Base-by-base conservation (phyloP, 1,140 invertebrate genomes). In the Halyomorpha halys region DNA sequence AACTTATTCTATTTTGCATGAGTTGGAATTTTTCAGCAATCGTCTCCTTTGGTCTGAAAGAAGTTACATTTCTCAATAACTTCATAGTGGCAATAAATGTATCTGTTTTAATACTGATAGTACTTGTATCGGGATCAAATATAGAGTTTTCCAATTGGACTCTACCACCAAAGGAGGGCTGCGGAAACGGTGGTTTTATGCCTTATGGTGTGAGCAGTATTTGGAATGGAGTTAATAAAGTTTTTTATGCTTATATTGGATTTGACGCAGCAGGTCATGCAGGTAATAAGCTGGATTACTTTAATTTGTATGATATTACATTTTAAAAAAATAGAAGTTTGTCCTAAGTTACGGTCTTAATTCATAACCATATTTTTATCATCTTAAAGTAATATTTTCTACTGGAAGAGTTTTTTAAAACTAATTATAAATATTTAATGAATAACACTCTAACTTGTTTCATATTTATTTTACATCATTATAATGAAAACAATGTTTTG, bases 261-360 rank as follows among this genome's bases (percentile, higher is more conserved):
- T 56, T 56, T 56, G 53, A 56, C 14, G 53, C 53, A 25, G 53
- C 53, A 25, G 19, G 14, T 25, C 53, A 56, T 25, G 53, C 53
- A 49, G 47, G 47, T 49, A 49, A 39, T 13, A 13, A 6, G 34
- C 13, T n/a, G n/a, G n/a, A n/a, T n/a, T n/a, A n/a, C n/a, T n/a
- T n/a, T n/a, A n/a, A n/a, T n/a, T n/a, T n/a, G n/a, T n/a, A n/a
- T n/a, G n/a, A n/a, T n/a, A n/a, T n/a, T n/a, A n/a, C n/a, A n/a
- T n/a, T n/a, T n/a, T n/a, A n/a, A n/a, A n/a, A n/a, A n/a, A n/a
- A n/a, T n/a, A n/a, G n/a, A n/a, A n/a, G n/a, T n/a, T n/a, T n/a
- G n/a, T n/a, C n/a, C n/a, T n/a, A n/a, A n/a, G n/a, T n/a, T n/a
- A n/a, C n/a, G n/a, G n/a, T n/a, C n/a, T n/a, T n/a, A n/a, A n/a